Percentiles rank a stretch among this genome's conserved stretches.
These are phyloP conservation scores for Saturnia japonica DNA, from an alignment of 2,888 invertebrate species.

Conservation along the genomic window DNA sequence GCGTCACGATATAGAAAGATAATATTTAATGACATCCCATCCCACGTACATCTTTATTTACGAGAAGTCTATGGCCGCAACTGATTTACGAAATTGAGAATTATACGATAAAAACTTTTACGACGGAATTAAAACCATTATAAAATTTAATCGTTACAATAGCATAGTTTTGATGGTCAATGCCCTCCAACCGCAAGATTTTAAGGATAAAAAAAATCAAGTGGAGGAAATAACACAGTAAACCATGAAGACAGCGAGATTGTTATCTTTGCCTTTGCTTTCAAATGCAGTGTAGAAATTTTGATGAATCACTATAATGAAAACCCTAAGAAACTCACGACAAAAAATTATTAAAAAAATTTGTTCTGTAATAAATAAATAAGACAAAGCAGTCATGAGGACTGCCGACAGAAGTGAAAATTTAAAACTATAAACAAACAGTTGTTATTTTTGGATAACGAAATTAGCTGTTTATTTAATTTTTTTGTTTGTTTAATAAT, in stretches of 20 bases:
- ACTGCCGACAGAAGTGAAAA: no score
- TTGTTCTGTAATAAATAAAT: no score
- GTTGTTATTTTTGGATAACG: no score
- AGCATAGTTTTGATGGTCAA: not conserved
- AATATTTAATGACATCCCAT: constrained; percentile 13
- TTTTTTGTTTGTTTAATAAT: no score
- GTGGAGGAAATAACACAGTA: not conserved
- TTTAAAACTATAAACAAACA: no score
- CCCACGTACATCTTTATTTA: constrained; percentile 10
- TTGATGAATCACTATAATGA: not conserved
- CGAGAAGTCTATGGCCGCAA: constrained; percentile 1
- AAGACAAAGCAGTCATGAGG: no score
- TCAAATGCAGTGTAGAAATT: not conserved
- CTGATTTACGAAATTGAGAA: constrained; percentile 10
- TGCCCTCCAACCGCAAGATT: not conserved
- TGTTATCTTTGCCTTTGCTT: not conserved
- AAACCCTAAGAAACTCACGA: no score
- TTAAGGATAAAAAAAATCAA: not conserved
- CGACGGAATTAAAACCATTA: not conserved
- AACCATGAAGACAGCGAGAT: not conserved
- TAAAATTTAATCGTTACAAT: not conserved
- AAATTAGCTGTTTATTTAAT: no score
- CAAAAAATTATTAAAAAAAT: no score
- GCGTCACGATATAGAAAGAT: constrained; percentile 4
- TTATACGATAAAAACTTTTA: not conserved